These are phyloP conservation scores for Lypha dubia DNA, from an alignment of 2,888 invertebrate species.

Conservation along the genomic window DNA sequence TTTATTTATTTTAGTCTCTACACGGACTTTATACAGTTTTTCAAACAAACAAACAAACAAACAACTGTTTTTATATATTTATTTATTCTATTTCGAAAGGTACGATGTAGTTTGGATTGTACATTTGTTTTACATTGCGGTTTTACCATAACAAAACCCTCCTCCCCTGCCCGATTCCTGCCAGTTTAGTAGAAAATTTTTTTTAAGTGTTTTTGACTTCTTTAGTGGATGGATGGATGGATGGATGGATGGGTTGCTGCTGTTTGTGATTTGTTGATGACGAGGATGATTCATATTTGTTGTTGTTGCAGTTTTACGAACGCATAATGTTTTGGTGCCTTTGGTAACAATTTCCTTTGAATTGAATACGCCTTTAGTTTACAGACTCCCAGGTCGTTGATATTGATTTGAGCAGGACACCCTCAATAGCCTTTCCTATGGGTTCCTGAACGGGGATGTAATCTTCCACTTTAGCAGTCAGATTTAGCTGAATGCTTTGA, in stretches of 20 bases:
- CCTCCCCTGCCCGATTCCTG: background rate
- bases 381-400: no score
- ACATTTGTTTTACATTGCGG: slow-evolving; percentile 64
- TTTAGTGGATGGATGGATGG: slow-evolving; percentile 47
- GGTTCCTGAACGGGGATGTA: no score
- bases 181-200: slow-evolving; percentile 22
- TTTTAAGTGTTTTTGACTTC: slow-evolving; percentile 54
- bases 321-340: background rate
- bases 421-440: no score
- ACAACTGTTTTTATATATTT: slow-evolving; percentile 41
- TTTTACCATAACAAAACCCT: slow-evolving; percentile 20
- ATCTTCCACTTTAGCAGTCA: no score
- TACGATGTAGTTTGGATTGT: slow-evolving; percentile 46
- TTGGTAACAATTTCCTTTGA: background rate
- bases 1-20: slow-evolving; percentile 45
- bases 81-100: slow-evolving; percentile 18
- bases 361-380: background rate
- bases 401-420: slow-evolving; percentile 6
- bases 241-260: slow-evolving; percentile 2
- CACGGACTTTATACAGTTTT: slow-evolving; percentile 21
- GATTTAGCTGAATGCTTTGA: no score
- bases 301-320: slow-evolving; percentile 2
- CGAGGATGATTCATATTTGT: slow-evolving; percentile 44
- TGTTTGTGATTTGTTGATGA: slow-evolving; percentile 14
- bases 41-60: no score